A percentile compares a stretch with the other conserved stretches of the same genome.
These are phyloP conservation scores for Morone saxatilis DNA, from an alignment of 2,113 vertebrate genomes.

Conservation along the genomic window DNA sequence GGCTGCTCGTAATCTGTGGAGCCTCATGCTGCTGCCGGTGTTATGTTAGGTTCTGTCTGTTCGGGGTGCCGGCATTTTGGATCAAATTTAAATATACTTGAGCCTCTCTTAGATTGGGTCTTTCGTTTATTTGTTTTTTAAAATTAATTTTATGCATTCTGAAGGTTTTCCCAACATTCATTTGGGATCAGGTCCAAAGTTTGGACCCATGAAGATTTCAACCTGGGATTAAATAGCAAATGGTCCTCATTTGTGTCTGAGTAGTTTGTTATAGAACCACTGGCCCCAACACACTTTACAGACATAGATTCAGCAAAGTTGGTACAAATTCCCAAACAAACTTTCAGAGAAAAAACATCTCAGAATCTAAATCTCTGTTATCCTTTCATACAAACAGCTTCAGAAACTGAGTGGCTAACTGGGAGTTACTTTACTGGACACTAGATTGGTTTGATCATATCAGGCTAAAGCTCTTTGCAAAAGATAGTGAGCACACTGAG, in stretches of 20 bases:
- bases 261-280: neutral
- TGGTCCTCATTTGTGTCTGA: neutral
- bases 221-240: neutral
- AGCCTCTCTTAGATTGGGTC: neutral
- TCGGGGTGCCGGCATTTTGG: neutral
- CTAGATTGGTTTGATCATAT: constrained; percentile 56
- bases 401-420: neutral
- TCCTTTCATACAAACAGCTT: constrained; percentile 25
- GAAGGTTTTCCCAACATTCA: neutral
- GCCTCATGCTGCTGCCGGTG: neutral
- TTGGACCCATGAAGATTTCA: neutral
- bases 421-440: constrained; percentile 19
- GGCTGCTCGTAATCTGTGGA: no score
- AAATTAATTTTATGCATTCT: no score
- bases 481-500: constrained; percentile 39
- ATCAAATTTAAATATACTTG: neutral
- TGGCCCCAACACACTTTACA: neutral
- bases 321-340: constrained; percentile 2
- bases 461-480: constrained; percentile 45
- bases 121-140: neutral
- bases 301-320: neutral
- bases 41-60: no score
- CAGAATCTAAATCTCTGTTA: constrained; percentile 30
- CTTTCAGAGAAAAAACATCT: constrained; percentile 13
- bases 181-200: neutral